Base-by-base conservation (phyloP, 1,140 invertebrate genomes). In the Sinella curviseta region DNA sequence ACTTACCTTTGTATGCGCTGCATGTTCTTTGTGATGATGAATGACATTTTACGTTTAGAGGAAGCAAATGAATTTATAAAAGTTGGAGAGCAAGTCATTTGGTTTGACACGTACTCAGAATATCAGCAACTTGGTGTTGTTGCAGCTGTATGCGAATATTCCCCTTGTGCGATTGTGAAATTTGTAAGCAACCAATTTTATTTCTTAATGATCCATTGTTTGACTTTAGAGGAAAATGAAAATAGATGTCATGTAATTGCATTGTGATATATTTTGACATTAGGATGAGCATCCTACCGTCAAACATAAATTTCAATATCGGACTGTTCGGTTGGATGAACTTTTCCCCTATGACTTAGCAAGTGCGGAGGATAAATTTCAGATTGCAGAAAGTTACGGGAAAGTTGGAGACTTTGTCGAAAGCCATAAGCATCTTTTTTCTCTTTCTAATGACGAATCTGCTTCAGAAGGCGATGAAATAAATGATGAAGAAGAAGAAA, bases 151-250 rank as follows among this genome's bases (percentile, higher is more conserved):
- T 48, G 73, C 12, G 33, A 79, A n/a, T 79, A 75, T 34, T 55
- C 78, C 1, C 73, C 73, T 24, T 79, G 78, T 79, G 78, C 78
- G 2, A 79, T 79, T 65, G 78, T 79, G 17, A 55, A 79, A 75
- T 79, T 79, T 75, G 78, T 79, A 76, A 39, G 78, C 20, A 36
- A 16, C 34, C 34, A 36, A 26, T 8, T 54, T 36, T 24, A 74
- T 20, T 74, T 31, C 26, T 35, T n/a, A 70, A 24, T 48, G 31
- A 39, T 26, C 24, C 12, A 16, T 28, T 36, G 31, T n/a, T n/a
- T n/a, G n/a, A n/a, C n/a, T 26, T 67, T 67, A 24, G 30, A 30
- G 24, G 14, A 12, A 4, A 30, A 26, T 8, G 8, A 4, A n/a
- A 16, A 12, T 60, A 74, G 33, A n/a, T 55, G 3, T 65, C 8